Conservation (phyloP, 2,113 vertebrate species). For the Ptilonorhynchus violaceus region DNA sequence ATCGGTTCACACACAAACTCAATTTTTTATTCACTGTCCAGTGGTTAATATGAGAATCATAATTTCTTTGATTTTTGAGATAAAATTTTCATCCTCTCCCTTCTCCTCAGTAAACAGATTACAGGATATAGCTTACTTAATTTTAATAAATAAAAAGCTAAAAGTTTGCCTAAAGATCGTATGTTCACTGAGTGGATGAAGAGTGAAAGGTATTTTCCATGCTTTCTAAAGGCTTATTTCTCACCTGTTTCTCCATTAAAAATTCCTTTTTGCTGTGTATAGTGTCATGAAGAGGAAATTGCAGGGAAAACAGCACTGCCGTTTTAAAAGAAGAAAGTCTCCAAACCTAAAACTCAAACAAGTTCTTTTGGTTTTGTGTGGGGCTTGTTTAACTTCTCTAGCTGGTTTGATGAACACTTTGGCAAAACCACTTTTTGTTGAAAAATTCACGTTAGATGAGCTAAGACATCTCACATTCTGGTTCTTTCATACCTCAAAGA, state of each 20-base stretch:
- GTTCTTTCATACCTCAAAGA: not conserved
- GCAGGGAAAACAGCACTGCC: not conserved
- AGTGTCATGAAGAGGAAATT: not conserved
- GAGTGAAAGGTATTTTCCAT: not conserved
- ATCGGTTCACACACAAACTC: not conserved
- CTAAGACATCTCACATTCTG: not conserved
- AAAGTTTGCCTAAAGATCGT: not conserved
- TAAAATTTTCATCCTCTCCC: not conserved
- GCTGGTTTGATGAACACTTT: not conserved
- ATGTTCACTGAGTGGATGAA: not conserved
- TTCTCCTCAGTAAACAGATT: not conserved
- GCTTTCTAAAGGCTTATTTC: not conserved
- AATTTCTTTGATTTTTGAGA: not conserved
- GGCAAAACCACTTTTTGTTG: not conserved
- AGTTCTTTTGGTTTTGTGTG: accelerated
- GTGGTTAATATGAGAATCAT: not conserved
- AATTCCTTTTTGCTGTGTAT: not conserved
- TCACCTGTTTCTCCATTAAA: not conserved
- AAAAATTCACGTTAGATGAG: not conserved
- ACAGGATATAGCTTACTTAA: not conserved
- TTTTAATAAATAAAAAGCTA: not conserved
- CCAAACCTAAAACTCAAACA: not conserved
- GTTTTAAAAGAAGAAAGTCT: not conserved
- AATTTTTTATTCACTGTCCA: not conserved
- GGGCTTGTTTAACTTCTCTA: not conserved